Conservation (phyloP, 2,113 vertebrate species). For the Leucoraja erinaceus region DNA sequence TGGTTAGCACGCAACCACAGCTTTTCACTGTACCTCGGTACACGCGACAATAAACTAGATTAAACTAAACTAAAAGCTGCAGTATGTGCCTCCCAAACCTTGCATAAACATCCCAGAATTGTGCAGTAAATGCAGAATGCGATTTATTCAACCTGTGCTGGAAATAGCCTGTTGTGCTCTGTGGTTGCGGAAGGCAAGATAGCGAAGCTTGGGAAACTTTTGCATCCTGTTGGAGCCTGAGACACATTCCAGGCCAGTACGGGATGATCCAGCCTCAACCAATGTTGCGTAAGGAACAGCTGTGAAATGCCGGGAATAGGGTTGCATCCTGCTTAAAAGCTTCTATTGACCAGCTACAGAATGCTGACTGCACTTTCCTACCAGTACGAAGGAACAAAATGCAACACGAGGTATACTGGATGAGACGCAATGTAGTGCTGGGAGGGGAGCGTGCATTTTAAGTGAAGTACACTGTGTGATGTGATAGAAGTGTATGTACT, state of each 20-base stretch:
- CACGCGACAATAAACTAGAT: too few relatives aligned
- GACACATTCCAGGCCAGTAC: neutral
- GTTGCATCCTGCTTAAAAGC: neutral
- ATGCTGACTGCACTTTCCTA: neutral
- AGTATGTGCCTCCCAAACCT: neutral
- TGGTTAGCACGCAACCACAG: too few relatives aligned
- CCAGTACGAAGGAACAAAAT: neutral
- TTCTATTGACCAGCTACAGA: neutral
- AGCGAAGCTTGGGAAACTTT: neutral
- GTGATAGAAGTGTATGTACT: neutral
- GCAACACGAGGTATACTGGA: neutral
- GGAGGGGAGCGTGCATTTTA: neutral
- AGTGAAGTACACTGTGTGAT: neutral
- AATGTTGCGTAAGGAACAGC: neutral
- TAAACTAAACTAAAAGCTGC: neutral
- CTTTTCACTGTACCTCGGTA: too few relatives aligned
- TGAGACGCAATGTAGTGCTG: neutral
- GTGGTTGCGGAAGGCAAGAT: neutral
- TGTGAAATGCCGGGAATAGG: neutral
- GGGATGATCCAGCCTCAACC: neutral
- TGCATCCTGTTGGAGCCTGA: neutral
- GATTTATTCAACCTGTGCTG: neutral
- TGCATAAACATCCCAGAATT: neutral
- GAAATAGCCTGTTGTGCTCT: neutral
- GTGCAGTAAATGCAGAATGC: constrained; percentile 14